Percentiles rank a stretch among this genome's conserved stretches.
Conservation (phyloP, 2,113 vertebrate genomes). For the Perca fluviatilis region DNA sequence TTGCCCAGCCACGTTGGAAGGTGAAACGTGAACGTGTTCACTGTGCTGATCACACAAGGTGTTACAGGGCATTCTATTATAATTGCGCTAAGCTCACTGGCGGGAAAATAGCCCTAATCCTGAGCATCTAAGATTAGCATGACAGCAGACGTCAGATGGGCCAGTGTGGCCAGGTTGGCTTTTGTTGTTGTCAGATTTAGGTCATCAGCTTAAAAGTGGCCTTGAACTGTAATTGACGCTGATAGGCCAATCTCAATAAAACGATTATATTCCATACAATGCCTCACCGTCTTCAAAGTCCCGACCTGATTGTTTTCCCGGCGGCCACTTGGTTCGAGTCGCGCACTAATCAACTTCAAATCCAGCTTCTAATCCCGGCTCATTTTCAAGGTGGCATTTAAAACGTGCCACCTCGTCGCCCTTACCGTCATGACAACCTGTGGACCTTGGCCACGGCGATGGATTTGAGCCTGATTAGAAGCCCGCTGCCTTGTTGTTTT, state of each 20-base stretch:
- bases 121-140: slow-evolving; percentile 80
- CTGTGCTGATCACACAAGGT: slow-evolving; percentile 47
- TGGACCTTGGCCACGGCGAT: slow-evolving; percentile 53
- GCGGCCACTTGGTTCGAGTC: slow-evolving; percentile 41
- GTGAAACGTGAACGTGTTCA: slow-evolving; percentile 68
- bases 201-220: slow-evolving; percentile 78
- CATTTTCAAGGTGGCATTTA: slow-evolving; percentile 70
- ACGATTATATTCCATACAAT: slow-evolving; percentile 18
- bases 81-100: slow-evolving; percentile 67
- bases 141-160: slow-evolving; percentile 82
- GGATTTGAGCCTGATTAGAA: slow-evolving; percentile 67
- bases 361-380: slow-evolving; percentile 66
- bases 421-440: slow-evolving; percentile 65
- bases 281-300: background rate
- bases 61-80: slow-evolving; percentile 65
- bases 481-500: slow-evolving; percentile 61
- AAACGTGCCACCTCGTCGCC: slow-evolving; percentile 56
- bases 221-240: slow-evolving; percentile 75
- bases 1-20: slow-evolving; percentile 34
- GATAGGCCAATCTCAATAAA: slow-evolving; percentile 59
- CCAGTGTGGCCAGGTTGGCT: slow-evolving; percentile 77
- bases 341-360: slow-evolving; percentile 56
- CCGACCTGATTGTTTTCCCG: slow-evolving; percentile 40
- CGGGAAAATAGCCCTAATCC: slow-evolving; percentile 83
- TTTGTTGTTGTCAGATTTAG: slow-evolving; percentile 83